These are phyloP conservation scores for Paradisaea rubra DNA, from an alignment of 2,113 vertebrate species.

Conservation along the genomic window DNA sequence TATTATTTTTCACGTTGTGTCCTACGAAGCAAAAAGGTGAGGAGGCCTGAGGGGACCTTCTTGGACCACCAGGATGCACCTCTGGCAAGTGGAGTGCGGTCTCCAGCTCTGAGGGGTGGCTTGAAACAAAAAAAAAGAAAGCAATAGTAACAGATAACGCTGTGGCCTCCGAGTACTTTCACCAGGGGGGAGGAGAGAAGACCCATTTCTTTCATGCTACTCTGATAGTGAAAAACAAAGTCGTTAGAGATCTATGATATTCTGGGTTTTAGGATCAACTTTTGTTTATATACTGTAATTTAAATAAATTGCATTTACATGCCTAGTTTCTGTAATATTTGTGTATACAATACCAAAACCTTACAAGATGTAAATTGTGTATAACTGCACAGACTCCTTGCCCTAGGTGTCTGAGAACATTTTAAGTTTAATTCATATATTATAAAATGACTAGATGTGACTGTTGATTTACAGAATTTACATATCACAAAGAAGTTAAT, in stretches of 20 bases:
- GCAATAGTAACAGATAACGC: constrained; percentile 67
- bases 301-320: constrained; percentile 77
- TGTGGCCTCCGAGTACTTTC: constrained; percentile 11
- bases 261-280: constrained; percentile 77
- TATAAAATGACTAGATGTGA: constrained; percentile 76
- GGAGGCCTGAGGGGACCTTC: constrained; percentile 36
- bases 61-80: not conserved
- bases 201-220: constrained; percentile 58
- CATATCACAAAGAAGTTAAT: constrained; percentile 74
- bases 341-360: constrained; percentile 79
- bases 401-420: constrained; percentile 68
- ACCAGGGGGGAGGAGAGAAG: constrained; percentile 25
- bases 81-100: not conserved
- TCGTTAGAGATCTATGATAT: constrained; percentile 59
- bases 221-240: constrained; percentile 53
- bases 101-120: constrained; percentile 22
- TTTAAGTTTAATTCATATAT: constrained; percentile 74
- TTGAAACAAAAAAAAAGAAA: constrained; percentile 14
- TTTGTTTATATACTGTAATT: constrained; percentile 84
- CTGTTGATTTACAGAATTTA: constrained; percentile 76
- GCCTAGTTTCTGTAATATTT: constrained; percentile 81
- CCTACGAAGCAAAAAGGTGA: not conserved
- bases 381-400: constrained; percentile 76
- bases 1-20: constrained; percentile 33
- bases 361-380: constrained; percentile 83